These are phyloP conservation scores for Margaritifera margaritifera DNA, from an alignment of 2,888 invertebrate genomes.

Conservation along the genomic window DNA sequence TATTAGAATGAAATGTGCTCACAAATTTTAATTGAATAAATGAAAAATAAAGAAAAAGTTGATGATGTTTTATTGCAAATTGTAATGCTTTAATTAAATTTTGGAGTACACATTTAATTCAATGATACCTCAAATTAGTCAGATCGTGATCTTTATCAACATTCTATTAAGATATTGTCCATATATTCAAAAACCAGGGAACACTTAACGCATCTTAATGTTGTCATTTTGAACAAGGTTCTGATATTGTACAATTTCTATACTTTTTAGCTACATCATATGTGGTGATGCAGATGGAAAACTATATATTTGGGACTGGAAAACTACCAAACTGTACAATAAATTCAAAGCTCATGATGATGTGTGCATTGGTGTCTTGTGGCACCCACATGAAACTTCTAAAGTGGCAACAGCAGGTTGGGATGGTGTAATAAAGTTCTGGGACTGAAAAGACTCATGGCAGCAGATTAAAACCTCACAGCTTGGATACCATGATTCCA, in stretches of 20 bases:
- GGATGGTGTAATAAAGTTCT: constrained; percentile 98
- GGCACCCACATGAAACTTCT: constrained; percentile 99
- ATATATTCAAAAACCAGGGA: too few relatives aligned
- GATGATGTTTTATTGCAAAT: too few relatives aligned
- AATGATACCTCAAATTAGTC: too few relatives aligned
- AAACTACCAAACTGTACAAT: constrained; percentile 96
- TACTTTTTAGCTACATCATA: constrained; percentile 87
- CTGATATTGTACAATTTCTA: constrained; percentile 1
- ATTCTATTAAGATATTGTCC: too few relatives aligned
- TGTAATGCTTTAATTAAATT: not conserved
- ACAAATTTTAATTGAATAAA: too few relatives aligned
- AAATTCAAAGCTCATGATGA: constrained; percentile 99
- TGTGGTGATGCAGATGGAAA: constrained; percentile 99
- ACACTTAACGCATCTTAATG: too few relatives aligned
- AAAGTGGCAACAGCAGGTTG: constrained; percentile 98
- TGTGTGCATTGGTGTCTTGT: constrained; percentile 93
- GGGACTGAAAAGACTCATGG: constrained; percentile 83
- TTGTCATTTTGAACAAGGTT: not conserved
- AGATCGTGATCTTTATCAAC: too few relatives aligned
- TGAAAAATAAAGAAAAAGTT: too few relatives aligned
- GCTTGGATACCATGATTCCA: too few relatives aligned
- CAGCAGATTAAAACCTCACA: not conserved
- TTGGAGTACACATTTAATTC: not conserved
- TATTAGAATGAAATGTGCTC: too few relatives aligned
- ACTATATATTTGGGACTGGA: constrained; percentile 99